A percentile compares a stretch with the other conserved stretches of the same genome.
Conservation (phyloP, 2,113 vertebrate genomes). For the Anhinga rufa region DNA sequence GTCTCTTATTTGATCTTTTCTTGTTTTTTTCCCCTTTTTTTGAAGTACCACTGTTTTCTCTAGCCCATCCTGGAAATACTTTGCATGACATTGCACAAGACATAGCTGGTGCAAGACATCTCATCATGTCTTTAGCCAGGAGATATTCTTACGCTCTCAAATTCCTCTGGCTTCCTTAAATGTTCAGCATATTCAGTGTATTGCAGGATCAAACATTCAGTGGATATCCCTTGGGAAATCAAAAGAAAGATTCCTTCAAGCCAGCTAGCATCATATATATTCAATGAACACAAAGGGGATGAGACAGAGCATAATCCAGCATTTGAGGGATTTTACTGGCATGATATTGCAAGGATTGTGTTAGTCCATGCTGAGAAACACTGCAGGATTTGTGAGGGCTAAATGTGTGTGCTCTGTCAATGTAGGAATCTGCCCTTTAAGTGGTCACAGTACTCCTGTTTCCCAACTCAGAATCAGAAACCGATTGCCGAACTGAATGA, state of each 20-base stretch:
- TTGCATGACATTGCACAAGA: neutral
- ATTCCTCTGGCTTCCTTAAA: conserved; percentile 1
- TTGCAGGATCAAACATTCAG: neutral
- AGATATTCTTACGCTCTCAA: neutral
- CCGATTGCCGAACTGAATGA: neutral
- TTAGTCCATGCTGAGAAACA: neutral
- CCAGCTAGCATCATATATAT: conserved; percentile 8
- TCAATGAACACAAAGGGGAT: neutral
- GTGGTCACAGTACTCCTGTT: neutral
- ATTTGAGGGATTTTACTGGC: neutral
- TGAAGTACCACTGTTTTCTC: neutral
- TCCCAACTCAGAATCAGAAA: neutral
- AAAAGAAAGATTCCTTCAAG: conserved; percentile 45
- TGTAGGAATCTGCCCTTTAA: neutral
- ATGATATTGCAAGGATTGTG: neutral
- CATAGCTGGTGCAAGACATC: neutral
- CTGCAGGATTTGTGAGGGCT: neutral
- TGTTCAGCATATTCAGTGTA: neutral
- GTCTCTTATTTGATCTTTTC: neutral
- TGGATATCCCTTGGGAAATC: conserved; percentile 31
- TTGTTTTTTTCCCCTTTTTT: neutral
- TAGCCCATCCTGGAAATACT: neutral
- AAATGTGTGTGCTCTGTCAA: neutral
- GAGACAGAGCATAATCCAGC: neutral
- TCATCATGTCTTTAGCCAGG: neutral